Evolutionary conservation across 2,888 invertebrate species (phyloP).

Genomic region (Hirtodrosophila histrioides): DNA sequence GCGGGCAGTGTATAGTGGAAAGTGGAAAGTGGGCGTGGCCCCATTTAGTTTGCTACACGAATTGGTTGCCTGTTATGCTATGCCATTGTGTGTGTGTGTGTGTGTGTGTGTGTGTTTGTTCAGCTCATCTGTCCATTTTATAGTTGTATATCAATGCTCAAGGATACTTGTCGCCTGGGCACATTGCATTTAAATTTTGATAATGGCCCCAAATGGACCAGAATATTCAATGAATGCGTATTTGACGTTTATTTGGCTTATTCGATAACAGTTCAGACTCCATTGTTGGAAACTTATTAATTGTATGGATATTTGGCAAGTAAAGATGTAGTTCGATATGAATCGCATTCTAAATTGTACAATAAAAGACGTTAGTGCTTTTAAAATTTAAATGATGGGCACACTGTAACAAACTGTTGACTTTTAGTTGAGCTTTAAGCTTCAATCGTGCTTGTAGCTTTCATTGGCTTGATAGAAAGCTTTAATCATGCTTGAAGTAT

Average conservation of each 20-base stretch:
- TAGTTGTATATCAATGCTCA: slow-evolving; percentile 57
- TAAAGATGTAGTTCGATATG: neutral
- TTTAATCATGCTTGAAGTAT: too few species aligned
- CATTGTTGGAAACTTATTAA: slow-evolving; percentile 38
- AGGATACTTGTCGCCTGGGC: slow-evolving; percentile 56
- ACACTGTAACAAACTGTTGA: neutral
- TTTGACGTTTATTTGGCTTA: slow-evolving; percentile 54
- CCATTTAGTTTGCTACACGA: slow-evolving; percentile 53
- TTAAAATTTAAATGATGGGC: neutral
- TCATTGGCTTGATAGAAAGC: too few species aligned
- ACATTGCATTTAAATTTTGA: slow-evolving; percentile 64
- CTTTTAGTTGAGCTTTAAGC: neutral
- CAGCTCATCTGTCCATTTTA: slow-evolving; percentile 57
- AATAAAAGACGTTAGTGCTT: too few species aligned
- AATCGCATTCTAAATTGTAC: neutral
- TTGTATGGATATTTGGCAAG: slow-evolving; percentile 27
- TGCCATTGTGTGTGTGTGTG: slow-evolving; percentile 20
- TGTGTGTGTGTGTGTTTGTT: slow-evolving; percentile 13
- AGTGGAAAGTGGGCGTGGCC: slow-evolving; percentile 22
- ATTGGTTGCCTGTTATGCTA: slow-evolving; percentile 26
- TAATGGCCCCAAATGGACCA: slow-evolving; percentile 62
- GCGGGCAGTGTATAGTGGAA: slow-evolving; percentile 2
- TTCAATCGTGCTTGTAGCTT: neutral
- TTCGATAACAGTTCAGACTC: slow-evolving; percentile 46
- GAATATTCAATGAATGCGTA: slow-evolving; percentile 59